Percentiles rank a stretch among this genome's conserved stretches.
Conservation (phyloP, 2,797 vertebrate species). For the Halcyon smyrnensis region DNA sequence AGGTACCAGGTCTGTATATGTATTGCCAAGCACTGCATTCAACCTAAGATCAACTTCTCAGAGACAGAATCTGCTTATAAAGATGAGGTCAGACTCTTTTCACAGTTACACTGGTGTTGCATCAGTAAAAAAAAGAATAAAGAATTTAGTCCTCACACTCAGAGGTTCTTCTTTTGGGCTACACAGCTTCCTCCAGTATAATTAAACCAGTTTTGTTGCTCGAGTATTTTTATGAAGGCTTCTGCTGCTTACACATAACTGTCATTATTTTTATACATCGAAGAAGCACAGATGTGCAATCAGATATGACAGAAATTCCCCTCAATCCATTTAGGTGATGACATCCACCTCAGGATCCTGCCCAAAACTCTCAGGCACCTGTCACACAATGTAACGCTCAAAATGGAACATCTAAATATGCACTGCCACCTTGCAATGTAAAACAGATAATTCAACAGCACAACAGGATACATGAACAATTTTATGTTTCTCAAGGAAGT, state of each 20-base stretch:
- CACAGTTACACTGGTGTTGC: background rate
- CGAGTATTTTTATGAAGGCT: slow-evolving; percentile 4
- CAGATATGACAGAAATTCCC: background rate
- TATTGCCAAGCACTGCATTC: background rate
- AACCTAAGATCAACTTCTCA: background rate
- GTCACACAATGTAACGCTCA: background rate
- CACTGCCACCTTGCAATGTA: background rate
- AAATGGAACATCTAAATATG: background rate
- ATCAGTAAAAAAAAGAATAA: background rate
- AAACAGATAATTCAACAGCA: background rate
- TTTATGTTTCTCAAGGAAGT: background rate
- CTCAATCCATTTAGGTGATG: background rate
- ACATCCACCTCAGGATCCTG: background rate
- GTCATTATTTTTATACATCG: background rate
- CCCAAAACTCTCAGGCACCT: background rate
- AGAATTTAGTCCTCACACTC: background rate
- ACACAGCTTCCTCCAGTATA: background rate
- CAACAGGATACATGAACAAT: background rate
- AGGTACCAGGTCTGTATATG: background rate
- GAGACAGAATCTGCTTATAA: background rate
- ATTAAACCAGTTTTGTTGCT: background rate
- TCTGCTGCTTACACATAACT: background rate
- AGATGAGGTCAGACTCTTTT: background rate
- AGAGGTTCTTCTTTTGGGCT: background rate
- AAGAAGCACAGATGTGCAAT: background rate